Base-by-base conservation (phyloP, 1,140 invertebrate genomes). In the Calephelis virginiensis region DNA sequence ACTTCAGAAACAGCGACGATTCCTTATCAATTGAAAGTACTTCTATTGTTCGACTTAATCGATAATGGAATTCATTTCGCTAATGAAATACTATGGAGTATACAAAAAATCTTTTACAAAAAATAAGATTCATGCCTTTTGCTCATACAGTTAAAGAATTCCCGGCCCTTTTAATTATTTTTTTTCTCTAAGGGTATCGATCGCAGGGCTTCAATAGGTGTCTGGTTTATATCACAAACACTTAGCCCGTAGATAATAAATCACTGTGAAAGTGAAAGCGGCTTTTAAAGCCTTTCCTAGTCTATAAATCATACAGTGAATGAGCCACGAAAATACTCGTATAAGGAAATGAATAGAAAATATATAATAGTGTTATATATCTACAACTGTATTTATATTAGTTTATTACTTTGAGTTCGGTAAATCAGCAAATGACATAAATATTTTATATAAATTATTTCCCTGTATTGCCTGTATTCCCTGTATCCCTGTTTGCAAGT, bases 171-270 rank as follows among this genome's bases (percentile, higher is more conserved):
- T 85, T 86, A 86, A 86, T 86, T 89, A 82, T 88, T 84, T 76
- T 85, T 83, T 77, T 77, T 66, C 78, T 82, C 85, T 85, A 81
- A 85, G 81, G 83, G 85, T 86, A 89, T 89, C 86, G 86, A 87
- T 89, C 80, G 83, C 69, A 73, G 75, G 73, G 71, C 80, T 89
- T 83, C 77, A 83, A 86, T 85, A 81, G 74, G 76, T 82, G 81
- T 80, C 74, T 83, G 82, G 87, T 86, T 83, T 78, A 86, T 83
- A 83, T 78, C 71, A 76, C 79, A 85, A 86, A 85, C 81, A 86
- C 77, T 83, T 83, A 78, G 70, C 71, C 64, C 70, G 66, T 45
- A 73, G 74, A 80, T 86, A 85, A 89, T 86, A 86, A 89, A 89
- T 87, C 80, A 85, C 83, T 77, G 71, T 69, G 75, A 79, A 82